phyloP scores from a whole-genome alignment of 64 coral and sea anemone genomes.

The Stylophora pistillata region DNA sequence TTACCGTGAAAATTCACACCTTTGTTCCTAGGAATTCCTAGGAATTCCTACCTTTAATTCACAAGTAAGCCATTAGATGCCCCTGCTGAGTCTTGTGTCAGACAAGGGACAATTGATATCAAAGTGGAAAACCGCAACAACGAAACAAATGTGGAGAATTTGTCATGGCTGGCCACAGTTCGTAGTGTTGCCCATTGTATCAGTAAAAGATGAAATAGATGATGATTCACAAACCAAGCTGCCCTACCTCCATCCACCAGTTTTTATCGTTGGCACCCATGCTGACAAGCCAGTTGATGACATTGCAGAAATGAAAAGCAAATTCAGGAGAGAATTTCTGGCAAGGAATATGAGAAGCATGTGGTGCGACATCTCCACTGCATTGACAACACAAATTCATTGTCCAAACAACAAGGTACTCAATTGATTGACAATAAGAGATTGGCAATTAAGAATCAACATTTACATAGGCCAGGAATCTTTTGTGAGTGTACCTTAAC shows the following conservation, averaged over 20 bases:
- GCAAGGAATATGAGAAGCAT: slow-evolving; percentile 31
- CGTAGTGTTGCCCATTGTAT: neutral
- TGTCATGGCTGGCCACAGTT: slow-evolving; percentile 43
- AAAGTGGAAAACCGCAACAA: slow-evolving; percentile 1
- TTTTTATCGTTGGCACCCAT: slow-evolving; percentile 12
- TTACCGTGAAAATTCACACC: too few relatives aligned
- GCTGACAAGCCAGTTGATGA: slow-evolving; percentile 8
- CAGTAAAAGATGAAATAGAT: neutral
- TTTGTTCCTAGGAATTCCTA: too few relatives aligned
- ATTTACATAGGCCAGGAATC: too few relatives aligned
- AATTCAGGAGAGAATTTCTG: neutral
- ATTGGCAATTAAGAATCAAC: too few relatives aligned
- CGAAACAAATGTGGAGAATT: slow-evolving; percentile 39
- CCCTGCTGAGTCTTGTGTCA: slow-evolving; percentile 23
- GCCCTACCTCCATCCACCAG: neutral
- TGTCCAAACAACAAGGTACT: too few relatives aligned
- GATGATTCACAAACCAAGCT: neutral
- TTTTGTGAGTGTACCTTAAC: too few relatives aligned
- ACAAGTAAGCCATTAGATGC: slow-evolving; percentile 26
- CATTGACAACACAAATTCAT: slow-evolving; percentile 21
- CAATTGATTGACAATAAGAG: neutral
- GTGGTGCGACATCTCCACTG: neutral
- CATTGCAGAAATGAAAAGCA: neutral
- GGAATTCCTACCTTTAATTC: too few relatives aligned
- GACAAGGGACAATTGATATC: slow-evolving; percentile 7